Conservation (phyloP, 2,797 vertebrate genomes). For the Fistularia commersonii region DNA sequence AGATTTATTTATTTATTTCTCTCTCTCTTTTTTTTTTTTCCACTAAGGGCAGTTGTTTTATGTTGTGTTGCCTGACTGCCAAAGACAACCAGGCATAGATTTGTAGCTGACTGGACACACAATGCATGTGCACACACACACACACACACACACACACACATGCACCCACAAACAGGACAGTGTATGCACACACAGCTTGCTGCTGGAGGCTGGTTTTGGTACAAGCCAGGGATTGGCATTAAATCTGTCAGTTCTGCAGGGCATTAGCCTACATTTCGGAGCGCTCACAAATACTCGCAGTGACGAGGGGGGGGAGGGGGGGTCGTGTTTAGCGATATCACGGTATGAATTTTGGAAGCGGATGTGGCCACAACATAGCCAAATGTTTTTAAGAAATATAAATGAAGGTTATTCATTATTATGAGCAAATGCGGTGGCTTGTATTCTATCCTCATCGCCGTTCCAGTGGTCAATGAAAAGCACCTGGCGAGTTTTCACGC, state of each 20-base stretch:
- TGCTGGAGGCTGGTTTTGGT: constrained; percentile 62
- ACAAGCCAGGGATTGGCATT: constrained; percentile 68
- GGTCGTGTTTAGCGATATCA: constrained; percentile 1
- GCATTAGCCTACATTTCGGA: constrained; percentile 72
- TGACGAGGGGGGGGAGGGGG: constrained; percentile 24
- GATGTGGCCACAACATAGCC: too few species aligned
- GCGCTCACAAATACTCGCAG: constrained; percentile 41
- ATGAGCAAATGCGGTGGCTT: too few species aligned
- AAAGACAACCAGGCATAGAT: constrained; percentile 41
- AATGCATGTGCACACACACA: constrained; percentile 5
- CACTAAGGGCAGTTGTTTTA: constrained; percentile 59
- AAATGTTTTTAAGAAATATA: too few species aligned
- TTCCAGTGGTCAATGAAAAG: too few species aligned
- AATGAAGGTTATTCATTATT: too few species aligned
- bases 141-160: constrained; percentile 7
- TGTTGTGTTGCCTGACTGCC: constrained; percentile 38
- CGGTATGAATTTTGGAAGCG: too few species aligned
- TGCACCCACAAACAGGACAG: constrained; percentile 6
- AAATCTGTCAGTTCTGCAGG: constrained; percentile 66
- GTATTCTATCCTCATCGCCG: too few species aligned
- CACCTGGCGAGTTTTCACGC: too few species aligned
- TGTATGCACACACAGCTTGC: constrained; percentile 12
- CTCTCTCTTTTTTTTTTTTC: not conserved
- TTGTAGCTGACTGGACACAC: constrained; percentile 33
- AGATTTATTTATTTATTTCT: too few species aligned